Evolutionary conservation across 2,797 vertebrate genomes (phyloP).

Genomic region (Alosa sapidissima): DNA sequence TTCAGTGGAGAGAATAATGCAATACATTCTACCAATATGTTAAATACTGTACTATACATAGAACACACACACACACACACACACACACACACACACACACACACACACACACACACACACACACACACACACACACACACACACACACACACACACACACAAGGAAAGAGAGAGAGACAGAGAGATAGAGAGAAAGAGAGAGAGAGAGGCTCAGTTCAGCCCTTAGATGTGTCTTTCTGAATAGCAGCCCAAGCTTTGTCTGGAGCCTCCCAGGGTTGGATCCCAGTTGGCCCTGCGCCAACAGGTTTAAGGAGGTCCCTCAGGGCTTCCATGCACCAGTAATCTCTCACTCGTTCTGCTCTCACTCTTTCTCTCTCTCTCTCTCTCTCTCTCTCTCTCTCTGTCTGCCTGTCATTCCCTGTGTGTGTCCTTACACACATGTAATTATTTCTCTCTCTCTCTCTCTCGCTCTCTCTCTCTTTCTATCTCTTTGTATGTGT

Average conservation of each 20-base stretch:
- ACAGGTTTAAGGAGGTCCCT: conserved; percentile 65
- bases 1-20: background rate
- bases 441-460: background rate
- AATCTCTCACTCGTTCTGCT: conserved; percentile 36
- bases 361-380: background rate
- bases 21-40: background rate
- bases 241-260: conserved; percentile 51
- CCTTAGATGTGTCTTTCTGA: conserved; percentile 19
- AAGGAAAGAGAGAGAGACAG: background rate
- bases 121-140: no score
- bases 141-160: no score
- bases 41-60: background rate
- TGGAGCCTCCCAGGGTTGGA: conserved; percentile 55
- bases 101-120: no score
- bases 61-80: background rate
- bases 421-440: background rate
- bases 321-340: conserved; percentile 63
- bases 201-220: background rate
- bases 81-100: no score
- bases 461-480: background rate
- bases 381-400: background rate
- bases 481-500: conserved; percentile 26
- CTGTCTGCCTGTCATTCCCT: background rate
- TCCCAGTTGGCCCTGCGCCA: conserved; percentile 61
- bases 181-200: background rate